A percentile compares a stretch with the other conserved stretches of the same genome.
phyloP scores from a whole-genome alignment of 2,113 vertebrate genomes.

The Anguilla rostrata region DNA sequence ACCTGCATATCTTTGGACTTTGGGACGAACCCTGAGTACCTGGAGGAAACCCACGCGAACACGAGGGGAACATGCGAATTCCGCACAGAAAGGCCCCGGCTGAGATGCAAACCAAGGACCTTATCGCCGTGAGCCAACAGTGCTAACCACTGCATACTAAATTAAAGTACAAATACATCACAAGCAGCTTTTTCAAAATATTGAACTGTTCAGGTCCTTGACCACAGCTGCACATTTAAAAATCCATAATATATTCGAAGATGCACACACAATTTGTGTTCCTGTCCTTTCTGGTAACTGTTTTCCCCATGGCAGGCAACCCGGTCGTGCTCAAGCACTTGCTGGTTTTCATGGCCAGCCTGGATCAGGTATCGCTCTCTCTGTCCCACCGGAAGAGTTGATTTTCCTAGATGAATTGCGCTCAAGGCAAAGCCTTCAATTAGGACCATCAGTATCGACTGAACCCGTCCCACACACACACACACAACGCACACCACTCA shows the following conservation, averaged over 20 bases:
- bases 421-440: conserved; percentile 29
- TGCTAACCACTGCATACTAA: too few species aligned
- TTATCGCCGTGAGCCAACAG: too few species aligned
- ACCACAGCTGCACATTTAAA: background rate
- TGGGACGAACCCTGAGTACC: too few species aligned
- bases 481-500: background rate
- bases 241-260: background rate
- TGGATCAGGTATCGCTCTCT: background rate
- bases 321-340: background rate
- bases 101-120: too few species aligned
- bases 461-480: conserved; percentile 13
- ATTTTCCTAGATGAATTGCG: conserved; percentile 32
- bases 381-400: conserved; percentile 6
- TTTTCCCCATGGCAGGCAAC: background rate
- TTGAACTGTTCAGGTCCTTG: background rate
- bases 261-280: background rate
- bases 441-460: conserved; percentile 26
- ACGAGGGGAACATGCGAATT: too few species aligned
- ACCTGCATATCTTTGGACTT: too few species aligned
- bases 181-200: background rate
- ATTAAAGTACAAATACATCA: too few species aligned
- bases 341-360: background rate
- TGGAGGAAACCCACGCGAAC: too few species aligned
- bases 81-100: too few species aligned
- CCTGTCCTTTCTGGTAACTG: background rate